These are phyloP conservation scores for Patiria miniata DNA, from an alignment of 35 echinoderm and acorn worm species.

Conservation along the genomic window DNA sequence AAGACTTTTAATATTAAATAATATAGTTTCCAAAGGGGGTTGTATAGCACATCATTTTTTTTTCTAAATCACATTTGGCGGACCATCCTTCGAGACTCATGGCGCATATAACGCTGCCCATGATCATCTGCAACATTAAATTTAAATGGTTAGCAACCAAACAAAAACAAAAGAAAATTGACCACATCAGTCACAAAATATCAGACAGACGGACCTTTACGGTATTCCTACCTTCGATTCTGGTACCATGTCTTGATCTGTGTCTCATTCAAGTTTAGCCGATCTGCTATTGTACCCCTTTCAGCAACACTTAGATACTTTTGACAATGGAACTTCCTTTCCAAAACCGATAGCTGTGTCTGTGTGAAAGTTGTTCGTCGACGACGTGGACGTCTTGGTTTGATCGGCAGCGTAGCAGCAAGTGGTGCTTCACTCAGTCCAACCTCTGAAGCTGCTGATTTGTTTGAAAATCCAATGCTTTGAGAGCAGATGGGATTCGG, in stretches of 20 bases:
- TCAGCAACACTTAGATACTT: slow-evolving; percentile 78
- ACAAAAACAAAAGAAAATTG: too few relatives aligned
- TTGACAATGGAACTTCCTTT: slow-evolving; percentile 74
- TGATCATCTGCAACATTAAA: too few relatives aligned
- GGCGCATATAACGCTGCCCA: too few relatives aligned
- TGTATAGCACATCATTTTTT: too few relatives aligned
- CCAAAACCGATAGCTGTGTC: slow-evolving; percentile 56
- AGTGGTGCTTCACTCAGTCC: slow-evolving; percentile 52
- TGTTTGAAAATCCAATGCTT: not conserved
- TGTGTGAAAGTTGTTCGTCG: slow-evolving; percentile 74
- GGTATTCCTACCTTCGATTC: slow-evolving; percentile 79
- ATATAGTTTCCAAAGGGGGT: too few relatives aligned
- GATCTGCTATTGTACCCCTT: slow-evolving; percentile 58
- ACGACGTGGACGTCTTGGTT: slow-evolving; percentile 64
- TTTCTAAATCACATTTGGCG: too few relatives aligned
- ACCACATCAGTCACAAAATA: not conserved
- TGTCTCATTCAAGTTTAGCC: slow-evolving; percentile 68
- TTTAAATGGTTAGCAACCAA: too few relatives aligned
- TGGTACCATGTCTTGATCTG: too few relatives aligned
- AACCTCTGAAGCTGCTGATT: not conserved
- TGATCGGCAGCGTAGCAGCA: slow-evolving; percentile 71
- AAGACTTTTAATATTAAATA: too few relatives aligned
- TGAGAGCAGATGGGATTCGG: not conserved
- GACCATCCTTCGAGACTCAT: too few relatives aligned
- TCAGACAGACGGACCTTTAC: slow-evolving; percentile 26